A percentile compares a stretch with the other conserved stretches of the same genome.
Conservation (phyloP, 2,797 vertebrate genomes). For the Myoxocephalus aenaeus region DNA sequence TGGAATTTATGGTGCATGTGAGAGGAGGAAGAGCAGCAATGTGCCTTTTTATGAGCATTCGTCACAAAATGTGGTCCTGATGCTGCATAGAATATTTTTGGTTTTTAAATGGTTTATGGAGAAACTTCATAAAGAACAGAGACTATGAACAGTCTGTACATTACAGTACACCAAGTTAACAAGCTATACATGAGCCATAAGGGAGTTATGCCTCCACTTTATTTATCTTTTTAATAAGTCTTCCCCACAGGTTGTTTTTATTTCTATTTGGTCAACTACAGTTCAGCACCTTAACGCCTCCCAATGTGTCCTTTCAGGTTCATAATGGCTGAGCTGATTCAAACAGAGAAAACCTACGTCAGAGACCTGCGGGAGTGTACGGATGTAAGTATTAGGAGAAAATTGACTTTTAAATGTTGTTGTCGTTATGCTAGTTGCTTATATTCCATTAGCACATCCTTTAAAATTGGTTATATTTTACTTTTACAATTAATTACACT, state of each 20-base stretch:
- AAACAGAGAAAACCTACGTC: conserved; percentile 97
- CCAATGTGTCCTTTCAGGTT: conserved; percentile 83
- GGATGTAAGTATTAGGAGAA: conserved; percentile 97
- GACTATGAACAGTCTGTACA: conserved; percentile 33
- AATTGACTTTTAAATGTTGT: not conserved
- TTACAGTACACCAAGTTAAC: conserved; percentile 14
- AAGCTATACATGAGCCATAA: not conserved
- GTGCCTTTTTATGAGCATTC: conserved; percentile 1
- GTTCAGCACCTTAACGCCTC: not conserved
- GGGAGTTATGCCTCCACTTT: not conserved
- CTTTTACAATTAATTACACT: not conserved
- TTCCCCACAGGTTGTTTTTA: not conserved
- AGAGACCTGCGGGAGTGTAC: conserved; percentile 97
- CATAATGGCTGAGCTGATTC: conserved; percentile 99
- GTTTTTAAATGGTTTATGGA: conserved; percentile 18
- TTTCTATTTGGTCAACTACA: not conserved
- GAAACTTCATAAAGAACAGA: not conserved
- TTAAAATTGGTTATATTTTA: not conserved
- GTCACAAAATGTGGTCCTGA: not conserved
- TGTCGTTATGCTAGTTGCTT: not conserved
- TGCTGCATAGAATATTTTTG: not conserved
- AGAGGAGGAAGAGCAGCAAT: conserved; percentile 5
- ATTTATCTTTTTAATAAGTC: not conserved
- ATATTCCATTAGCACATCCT: not conserved
- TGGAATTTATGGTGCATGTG: conserved; percentile 18